Base-by-base conservation (phyloP, 37 sponge, comb jelly and placozoan species). In the Haliclona indistincta region DNA sequence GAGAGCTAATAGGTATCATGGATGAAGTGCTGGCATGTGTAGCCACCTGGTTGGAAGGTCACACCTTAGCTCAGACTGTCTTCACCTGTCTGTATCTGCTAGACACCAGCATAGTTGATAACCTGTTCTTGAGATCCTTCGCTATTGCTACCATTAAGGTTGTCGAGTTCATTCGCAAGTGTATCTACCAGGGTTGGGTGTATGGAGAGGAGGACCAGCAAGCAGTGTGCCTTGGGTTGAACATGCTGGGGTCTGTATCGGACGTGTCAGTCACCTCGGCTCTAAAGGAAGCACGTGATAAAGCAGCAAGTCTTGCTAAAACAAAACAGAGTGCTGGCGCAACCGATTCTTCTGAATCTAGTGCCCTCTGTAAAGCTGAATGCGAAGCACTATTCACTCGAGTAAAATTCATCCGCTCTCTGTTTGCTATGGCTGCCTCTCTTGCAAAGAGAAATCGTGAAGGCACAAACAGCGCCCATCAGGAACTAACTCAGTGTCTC, bases 1-100 rank as follows among this genome's bases (percentile, higher is more conserved):
- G 53, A 7, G 92, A 99, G 36, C 44, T 93, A 19, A 28, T 99
- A 0, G 99, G 97, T 6, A 86, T 99, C 7, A 44, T 88, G 20
- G 99, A 99, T 56, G 94, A 99, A 55, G 67, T 99, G 54, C 54
- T 95, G 10, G 84, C 92, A 6, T 84, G 94, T 73, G 49, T 93
- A 32, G 89, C 89, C 22, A 93, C 99, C 2, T 99, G 99, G 99
- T 75, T 99, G 41, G 71, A 88, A 32, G 99, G 99, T 0, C 88
- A 96, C 76, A 89, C 90, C 19, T 62, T 99, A 23, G 97, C 94
- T 11, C 99, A 99, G 81, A 99, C 99, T 0, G 96, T 99, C 20
- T 93, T 91, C 77, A 93, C 99, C 0, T 91, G 97, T 73, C 67
- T 86, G 76, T 93, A 93, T 55, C 70, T 93, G 5, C 87, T 85